Percentiles rank a stretch among this genome's conserved stretches.
These are phyloP conservation scores for Carassius carassius DNA, from an alignment of 2,113 vertebrate species.

Conservation along the genomic window DNA sequence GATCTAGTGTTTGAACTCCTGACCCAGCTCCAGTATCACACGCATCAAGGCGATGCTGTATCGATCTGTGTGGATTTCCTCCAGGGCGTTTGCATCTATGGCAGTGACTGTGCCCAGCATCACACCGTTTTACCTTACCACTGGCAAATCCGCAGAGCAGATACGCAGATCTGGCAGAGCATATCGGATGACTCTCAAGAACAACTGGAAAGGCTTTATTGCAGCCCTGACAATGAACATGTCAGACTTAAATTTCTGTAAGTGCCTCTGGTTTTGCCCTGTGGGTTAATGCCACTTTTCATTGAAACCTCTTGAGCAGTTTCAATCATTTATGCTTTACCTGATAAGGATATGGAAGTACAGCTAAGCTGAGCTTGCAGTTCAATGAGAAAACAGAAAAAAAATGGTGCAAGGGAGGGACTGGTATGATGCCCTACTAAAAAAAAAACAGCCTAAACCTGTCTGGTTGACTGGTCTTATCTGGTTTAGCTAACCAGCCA, in stretches of 20 bases:
- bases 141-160: slow-evolving; percentile 91
- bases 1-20: slow-evolving; percentile 96
- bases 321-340: background rate
- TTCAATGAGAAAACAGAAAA: background rate
- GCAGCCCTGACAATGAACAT: slow-evolving; percentile 97
- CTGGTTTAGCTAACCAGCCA: background rate
- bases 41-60: slow-evolving; percentile 88
- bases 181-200: slow-evolving; percentile 95
- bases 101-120: slow-evolving; percentile 91
- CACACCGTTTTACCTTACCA: slow-evolving; percentile 95
- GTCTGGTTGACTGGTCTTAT: background rate
- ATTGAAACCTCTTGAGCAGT: background rate
- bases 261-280: slow-evolving; percentile 67
- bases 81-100: slow-evolving; percentile 88
- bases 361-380: background rate
- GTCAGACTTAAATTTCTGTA: slow-evolving; percentile 92
- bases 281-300: slow-evolving; percentile 1
- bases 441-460: background rate
- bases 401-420: background rate
- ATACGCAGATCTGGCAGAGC: slow-evolving; percentile 88
- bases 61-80: slow-evolving; percentile 97
- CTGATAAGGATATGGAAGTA: background rate
- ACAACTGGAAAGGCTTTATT: slow-evolving; percentile 97
- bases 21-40: slow-evolving; percentile 97
- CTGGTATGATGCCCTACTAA: background rate